Percentiles rank a stretch among this genome's conserved stretches.
phyloP scores from a whole-genome alignment of 2,888 invertebrate species.

The Deilephila porcellus region DNA sequence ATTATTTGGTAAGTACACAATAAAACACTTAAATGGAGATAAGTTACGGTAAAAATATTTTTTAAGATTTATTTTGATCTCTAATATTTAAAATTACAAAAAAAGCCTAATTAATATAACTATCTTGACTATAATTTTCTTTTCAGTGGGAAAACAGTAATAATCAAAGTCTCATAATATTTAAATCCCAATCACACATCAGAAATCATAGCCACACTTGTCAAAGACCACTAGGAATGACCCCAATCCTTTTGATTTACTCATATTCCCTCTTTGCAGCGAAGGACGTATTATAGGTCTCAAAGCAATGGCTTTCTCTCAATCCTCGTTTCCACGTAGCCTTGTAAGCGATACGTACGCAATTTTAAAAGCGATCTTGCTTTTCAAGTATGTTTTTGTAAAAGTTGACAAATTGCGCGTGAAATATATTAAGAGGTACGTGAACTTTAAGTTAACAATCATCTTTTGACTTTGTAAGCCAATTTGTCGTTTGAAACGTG shows the following conservation, averaged over 20 bases:
- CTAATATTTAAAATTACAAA: no score
- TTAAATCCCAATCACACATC: background rate
- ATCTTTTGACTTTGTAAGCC: background rate
- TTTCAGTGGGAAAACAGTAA: no score
- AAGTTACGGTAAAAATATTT: no score
- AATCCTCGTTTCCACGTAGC: background rate
- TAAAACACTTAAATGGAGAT: no score
- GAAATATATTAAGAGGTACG: background rate
- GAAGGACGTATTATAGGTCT: conserved; percentile 28
- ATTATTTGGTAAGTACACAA: no score
- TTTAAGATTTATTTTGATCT: no score
- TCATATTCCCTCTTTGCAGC: conserved; percentile 24
- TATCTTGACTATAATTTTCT: no score
- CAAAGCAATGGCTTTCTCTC: conserved; percentile 22
- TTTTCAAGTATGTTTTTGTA: background rate
- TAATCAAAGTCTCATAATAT: background rate
- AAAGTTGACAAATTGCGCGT: conserved; percentile 9
- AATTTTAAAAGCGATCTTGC: conserved; percentile 12
- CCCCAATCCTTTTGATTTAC: conserved; percentile 29
- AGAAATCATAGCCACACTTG: conserved; percentile 16
- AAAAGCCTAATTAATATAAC: no score
- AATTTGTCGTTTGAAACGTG: background rate
- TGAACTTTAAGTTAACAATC: background rate
- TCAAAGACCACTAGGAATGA: conserved; percentile 28
- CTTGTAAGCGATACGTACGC: background rate